Base-by-base conservation (phyloP, 2,113 vertebrate genomes). In the Scophthalmus maximus region DNA sequence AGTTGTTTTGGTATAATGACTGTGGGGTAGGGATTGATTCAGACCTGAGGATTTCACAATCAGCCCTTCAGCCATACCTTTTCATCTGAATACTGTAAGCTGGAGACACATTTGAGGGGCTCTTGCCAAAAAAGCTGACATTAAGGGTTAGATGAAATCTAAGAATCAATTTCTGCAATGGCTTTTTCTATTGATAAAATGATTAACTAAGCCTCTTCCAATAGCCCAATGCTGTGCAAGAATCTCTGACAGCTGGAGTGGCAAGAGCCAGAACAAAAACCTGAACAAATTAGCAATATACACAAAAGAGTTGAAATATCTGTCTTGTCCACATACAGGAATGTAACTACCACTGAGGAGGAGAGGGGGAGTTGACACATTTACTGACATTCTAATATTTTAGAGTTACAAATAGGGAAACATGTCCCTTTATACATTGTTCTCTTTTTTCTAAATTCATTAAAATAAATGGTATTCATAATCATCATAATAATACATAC, bases 71-170 rank as follows among this genome's bases (percentile, higher is more conserved):
- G 12, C 22, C 64, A 6, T 4, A 1, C 42, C 22, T 64, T 76
- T 71, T 42, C 55, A 46, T 57, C 36, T 67, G 10, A 56, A 73
- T 69, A 53, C 14, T 20, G 34, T 61, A 9, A 3, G 20, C 30
- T 29, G 11, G 44, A 83, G 75, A 75, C 75, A 55, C 44, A 61
- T 56, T 40, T 26, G 15, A 20, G 2, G 22, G 52, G 17, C 47
- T n/a, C 23, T n/a, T 26, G 49, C 34, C 59, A 65, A 25, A 70
- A 82, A 61, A 17, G 15, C 14, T 17, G 5, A 25, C 11, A 46
- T 61, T 56, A 69, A 25, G 64, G 64, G 56, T 62, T 57, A n/a
- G 66, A 56, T 42, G 67, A 81, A 49, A 52, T 38, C 25, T 27
- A 14, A 27, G 25, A 27, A 30, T 44, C 18, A 2, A 7, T 66